Evolutionary conservation across 2,113 vertebrate genomes (phyloP), one percentile per base, ranked within the genome.

Genomic region (Pandion haliaetus): DNA sequence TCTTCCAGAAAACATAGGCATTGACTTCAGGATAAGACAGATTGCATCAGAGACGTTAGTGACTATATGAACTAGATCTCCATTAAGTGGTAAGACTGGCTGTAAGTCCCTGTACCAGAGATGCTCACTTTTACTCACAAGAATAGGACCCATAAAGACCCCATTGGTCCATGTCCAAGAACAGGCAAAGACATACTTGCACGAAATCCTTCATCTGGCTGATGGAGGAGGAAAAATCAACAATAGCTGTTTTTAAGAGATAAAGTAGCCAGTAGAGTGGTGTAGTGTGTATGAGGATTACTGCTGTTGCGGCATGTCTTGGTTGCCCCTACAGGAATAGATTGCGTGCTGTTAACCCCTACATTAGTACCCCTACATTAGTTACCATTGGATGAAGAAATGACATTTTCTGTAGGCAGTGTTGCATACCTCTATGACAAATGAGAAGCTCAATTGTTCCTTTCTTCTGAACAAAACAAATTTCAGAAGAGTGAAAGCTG

Each of bases 331-430:
- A 5, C 13, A 73, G 49, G 14, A 84, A 72, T 17, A 69, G 12
- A 14, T 1, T 20, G 63, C 28, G 5, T 44, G 13, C 26, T 70
- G 25, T 57, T 94, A 65, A 79, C 7, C 13, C 12, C 10, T 86
- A 20, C 9, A 9, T 61, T 71, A 26, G 3, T 57, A 79, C 7
- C 13, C 12, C 10, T 86, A 20, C 9, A 9, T 61, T 71, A 26
- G 3, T 57, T 70, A 45, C 31, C 23, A 18, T 0, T 79, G 36
- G 24, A 49, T 52, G 29, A 90, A 95, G 38, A 69, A 79, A 73
- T 3, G 3, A 23, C 4, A 36, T 61, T 54, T 71, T 71, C 17
- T 0, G 0, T 47, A 40, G 36, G 24, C 8, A 31, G 40, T 8
- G 23, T 38, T 3, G 7, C 5, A 16, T 18, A 5, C 40, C 18